Base-by-base conservation (phyloP, 2,113 vertebrate species). In the Syngnathus floridae region DNA sequence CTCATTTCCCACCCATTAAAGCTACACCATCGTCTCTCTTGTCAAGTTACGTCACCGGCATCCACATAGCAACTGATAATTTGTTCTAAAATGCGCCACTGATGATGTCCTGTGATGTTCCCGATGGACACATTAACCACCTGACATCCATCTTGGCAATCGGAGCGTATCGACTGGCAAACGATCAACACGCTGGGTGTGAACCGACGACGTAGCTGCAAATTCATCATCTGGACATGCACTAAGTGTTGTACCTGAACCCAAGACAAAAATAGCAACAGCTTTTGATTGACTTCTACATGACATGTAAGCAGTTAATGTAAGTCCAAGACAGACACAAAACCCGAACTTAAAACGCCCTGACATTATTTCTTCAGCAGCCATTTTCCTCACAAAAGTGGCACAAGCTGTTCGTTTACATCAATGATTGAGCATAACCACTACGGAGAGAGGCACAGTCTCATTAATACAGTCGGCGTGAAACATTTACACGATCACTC, bases 401-500 rank as follows among this genome's bases (percentile, higher is more conserved):
- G 31, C 55, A 17, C 31, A 10, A 36, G 55, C 17, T 17, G 55
- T 16, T 36, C 16, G 14, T 57, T 57, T 57, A 35, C 31, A 57
- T 57, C 55, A 14, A 13, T 37, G 55, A 57, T 57, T 57, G 35
- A 16, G 7, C 3, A 16, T 57, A 57, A 57, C 36, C 55, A 36
- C 55, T 3, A 8, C 55, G 2, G 54, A 56, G 26, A 26, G 22
- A 7, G 13, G 13, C 22, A 2, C 54, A 16, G 31, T 35, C 26
- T 57, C 75, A 73, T 69, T 67, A 64, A 77, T 70, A 37, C 69
- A 75, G 73, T 64, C 64, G 51, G 22, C 57, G 75, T 80, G 76
- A 82, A 74, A 74, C 69, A 74, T 58, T 58, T 38, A 38, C 60
- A 70, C 71, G 65, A 78, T 76, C 79, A 76, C 59, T 40, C 40